Conservation (phyloP, 2,113 vertebrate genomes). For the Callipepla squamata region DNA sequence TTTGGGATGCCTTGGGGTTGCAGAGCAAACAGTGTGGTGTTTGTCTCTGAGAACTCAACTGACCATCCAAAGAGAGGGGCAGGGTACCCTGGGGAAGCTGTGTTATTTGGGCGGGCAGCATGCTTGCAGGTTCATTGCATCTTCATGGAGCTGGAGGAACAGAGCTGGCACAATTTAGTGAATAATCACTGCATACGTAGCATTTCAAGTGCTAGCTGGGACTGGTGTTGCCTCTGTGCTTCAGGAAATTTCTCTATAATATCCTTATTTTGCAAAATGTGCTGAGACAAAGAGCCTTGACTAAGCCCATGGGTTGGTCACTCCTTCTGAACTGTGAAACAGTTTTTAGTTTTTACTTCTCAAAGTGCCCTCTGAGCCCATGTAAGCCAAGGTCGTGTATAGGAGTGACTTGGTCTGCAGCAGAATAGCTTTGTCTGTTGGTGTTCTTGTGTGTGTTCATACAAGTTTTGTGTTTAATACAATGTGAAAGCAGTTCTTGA, state of each 20-base stretch:
- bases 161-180: not conserved
- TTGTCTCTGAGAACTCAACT: not conserved
- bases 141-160: not conserved
- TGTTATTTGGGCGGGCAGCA: accelerated
- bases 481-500: not conserved
- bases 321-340: not conserved
- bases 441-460: not conserved
- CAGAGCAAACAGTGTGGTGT: not conserved
- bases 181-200: not conserved
- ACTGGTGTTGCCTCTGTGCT: not conserved
- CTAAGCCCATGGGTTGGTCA: accelerated
- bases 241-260: not conserved
- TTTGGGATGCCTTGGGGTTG: not conserved
- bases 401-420: not conserved
- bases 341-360: not conserved
- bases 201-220: not conserved
- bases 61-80: not conserved
- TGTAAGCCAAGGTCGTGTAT: not conserved
- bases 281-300: not conserved
- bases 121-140: not conserved
- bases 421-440: not conserved
- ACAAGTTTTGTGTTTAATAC: not conserved
- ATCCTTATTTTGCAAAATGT: not conserved
- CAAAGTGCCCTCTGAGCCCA: not conserved
- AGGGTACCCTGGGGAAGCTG: not conserved